A percentile compares a stretch with the other conserved stretches of the same genome.
Evolutionary conservation across 2,797 vertebrate genomes (phyloP).

Genomic region (Urophycis tenuis): DNA sequence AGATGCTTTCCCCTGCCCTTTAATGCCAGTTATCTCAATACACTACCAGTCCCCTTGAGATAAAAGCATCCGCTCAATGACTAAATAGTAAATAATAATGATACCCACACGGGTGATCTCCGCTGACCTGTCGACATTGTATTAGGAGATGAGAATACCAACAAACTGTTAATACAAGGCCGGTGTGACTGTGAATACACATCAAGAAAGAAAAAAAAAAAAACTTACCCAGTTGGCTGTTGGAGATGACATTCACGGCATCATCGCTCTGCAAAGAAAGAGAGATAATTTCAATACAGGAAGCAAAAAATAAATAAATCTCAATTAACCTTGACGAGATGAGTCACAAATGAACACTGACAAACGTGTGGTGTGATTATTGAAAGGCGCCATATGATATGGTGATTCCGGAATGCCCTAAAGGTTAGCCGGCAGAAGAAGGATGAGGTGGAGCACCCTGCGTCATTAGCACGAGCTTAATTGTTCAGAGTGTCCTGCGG

Average conservation of each 20-base stretch:
- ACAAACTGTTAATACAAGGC: background rate
- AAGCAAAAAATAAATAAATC: constrained; percentile 20
- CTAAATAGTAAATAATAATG: background rate
- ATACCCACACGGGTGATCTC: background rate
- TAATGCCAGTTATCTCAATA: background rate
- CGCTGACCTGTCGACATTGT: background rate
- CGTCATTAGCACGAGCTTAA: constrained; percentile 55
- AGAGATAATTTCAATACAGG: constrained; percentile 41
- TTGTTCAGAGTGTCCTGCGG: constrained; percentile 60
- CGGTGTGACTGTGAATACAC: background rate
- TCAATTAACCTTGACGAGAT: background rate
- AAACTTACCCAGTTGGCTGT: constrained; percentile 68
- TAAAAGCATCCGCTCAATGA: background rate
- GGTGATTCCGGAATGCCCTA: constrained; percentile 39
- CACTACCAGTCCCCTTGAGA: background rate
- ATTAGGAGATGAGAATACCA: background rate
- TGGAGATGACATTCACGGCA: constrained; percentile 49
- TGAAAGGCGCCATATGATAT: background rate
- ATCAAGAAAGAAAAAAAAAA: constrained; percentile 5
- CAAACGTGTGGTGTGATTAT: constrained; percentile 35
- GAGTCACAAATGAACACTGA: constrained; percentile 16
- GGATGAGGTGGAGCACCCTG: constrained; percentile 54
- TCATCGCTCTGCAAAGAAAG: constrained; percentile 65
- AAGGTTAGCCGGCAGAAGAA: constrained; percentile 51
- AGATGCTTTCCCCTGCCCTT: background rate